Evolutionary conservation across 2,113 vertebrate species (phyloP).

Genomic region (Barnardius zonarius): DNA sequence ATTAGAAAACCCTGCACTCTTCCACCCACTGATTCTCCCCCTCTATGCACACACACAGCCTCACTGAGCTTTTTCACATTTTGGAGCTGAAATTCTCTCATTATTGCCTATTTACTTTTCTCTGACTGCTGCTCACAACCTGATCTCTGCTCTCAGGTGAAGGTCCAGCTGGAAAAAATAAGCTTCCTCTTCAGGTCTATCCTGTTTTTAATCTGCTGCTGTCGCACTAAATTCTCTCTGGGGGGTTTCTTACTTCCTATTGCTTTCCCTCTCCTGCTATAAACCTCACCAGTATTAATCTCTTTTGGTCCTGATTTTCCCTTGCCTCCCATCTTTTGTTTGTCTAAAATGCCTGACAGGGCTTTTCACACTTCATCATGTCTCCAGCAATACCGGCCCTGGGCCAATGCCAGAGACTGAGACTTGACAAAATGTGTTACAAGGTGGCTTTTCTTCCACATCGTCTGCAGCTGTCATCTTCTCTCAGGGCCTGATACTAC

Average conservation of each 20-base stretch:
- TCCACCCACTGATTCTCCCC: background rate
- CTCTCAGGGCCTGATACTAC: slow-evolving; percentile 44
- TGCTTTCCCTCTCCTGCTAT: slow-evolving; percentile 72
- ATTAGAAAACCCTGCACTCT: background rate
- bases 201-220: slow-evolving; percentile 76
- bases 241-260: slow-evolving; percentile 74
- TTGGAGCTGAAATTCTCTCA: slow-evolving; percentile 33
- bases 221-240: slow-evolving; percentile 45
- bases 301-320: slow-evolving; percentile 69
- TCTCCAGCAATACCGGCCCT: slow-evolving; percentile 69
- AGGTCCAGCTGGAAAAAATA: slow-evolving; percentile 76
- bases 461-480: slow-evolving; percentile 71
- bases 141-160: slow-evolving; percentile 48
- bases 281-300: slow-evolving; percentile 77
- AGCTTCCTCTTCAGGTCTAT: slow-evolving; percentile 63
- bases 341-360: slow-evolving; percentile 74
- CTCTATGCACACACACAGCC: background rate
- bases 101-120: slow-evolving; percentile 55
- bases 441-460: slow-evolving; percentile 67
- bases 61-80: background rate
- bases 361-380: slow-evolving; percentile 81
- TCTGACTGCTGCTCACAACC: slow-evolving; percentile 53
- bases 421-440: slow-evolving; percentile 70
- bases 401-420: slow-evolving; percentile 69
- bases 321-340: slow-evolving; percentile 68